These are phyloP conservation scores for Ericerus pela DNA, from an alignment of 1,140 invertebrate genomes.

Conservation along the genomic window DNA sequence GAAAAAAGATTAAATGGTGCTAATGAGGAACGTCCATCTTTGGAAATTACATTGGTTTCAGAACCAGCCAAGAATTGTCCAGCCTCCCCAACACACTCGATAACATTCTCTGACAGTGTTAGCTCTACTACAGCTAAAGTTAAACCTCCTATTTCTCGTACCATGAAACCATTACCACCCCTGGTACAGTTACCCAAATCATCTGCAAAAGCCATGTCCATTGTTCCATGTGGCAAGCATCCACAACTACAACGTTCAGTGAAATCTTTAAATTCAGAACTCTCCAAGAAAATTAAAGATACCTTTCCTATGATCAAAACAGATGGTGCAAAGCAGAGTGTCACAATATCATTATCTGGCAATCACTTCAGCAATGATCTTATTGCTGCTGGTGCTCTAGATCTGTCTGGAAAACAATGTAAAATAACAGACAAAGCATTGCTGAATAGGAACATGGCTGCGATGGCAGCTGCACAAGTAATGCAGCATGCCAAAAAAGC, in stretches of 20 bases:
- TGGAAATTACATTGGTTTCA: conserved; percentile 28
- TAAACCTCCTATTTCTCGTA: conserved; percentile 12
- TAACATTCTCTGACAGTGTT: neutral
- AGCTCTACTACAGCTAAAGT: neutral
- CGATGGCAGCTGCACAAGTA: neutral
- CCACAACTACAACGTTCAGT: neutral
- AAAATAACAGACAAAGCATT: neutral
- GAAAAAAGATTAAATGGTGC: conserved; percentile 19
- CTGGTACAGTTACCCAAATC: neutral
- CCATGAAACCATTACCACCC: conserved; percentile 14
- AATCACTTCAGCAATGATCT: conserved; percentile 11
- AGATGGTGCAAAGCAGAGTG: conserved; percentile 9
- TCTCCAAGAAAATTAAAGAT: neutral
- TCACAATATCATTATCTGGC: conserved; percentile 14
- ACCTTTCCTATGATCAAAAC: neutral
- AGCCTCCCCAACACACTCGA: conserved; percentile 1
- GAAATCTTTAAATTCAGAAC: neutral
- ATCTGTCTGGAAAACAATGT: conserved; percentile 7
- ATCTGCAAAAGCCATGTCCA: no score
- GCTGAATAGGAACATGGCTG: neutral
- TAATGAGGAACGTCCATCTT: conserved; percentile 22
- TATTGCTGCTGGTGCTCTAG: conserved; percentile 8
- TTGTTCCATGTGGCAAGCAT: no score
- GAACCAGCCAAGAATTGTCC: no score
- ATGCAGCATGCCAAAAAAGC: neutral